Base-by-base conservation (phyloP, 1,140 invertebrate genomes). In the Pogonognathellus flavescens region DNA sequence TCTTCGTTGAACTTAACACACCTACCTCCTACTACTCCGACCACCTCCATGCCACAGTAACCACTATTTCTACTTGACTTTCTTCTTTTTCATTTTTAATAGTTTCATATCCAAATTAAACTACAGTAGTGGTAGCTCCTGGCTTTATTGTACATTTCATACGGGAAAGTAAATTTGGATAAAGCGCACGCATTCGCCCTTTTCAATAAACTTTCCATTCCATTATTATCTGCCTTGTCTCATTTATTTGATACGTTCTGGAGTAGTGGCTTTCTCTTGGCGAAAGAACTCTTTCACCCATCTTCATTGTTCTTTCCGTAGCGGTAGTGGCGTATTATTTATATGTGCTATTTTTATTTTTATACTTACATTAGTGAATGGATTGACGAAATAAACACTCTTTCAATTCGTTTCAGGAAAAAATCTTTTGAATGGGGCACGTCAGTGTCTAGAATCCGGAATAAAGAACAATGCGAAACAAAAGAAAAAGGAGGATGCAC, bases 151-250 rank as follows among this genome's bases (percentile, higher is more conserved):
- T 66, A 41, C 31, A 41, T 41, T 3, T 3, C 31, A 41, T 41
- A 41, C 2, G 31, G 31, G 31, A 1, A 41, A 41, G 25, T 76
- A 76, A 50, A 49, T 16, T 76, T 31, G 41, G 70, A 76, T 76
- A 49, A 76, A 76, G 70, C 16, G 25, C 70, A 76, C 70, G 25
- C 70, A 50, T 31, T 76, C 13, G 70, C 70, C 70, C 70, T 49
- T 49, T 76, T 76, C 70, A 76, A 76, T 76, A 76, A 76, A 76
- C 70, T 76, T 76, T 16, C 70, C 70, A 76, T 76, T 76, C 41
- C 41, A 76, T 76, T 76, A 76, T 49, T n/a, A 41, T n/a, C 31
- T 41, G 1, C 31, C 6, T 6, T 41, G 31, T 1, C 70, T 49
- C 70, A 18, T 76, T 76, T 31, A 76, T 31, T 76, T 76, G 25